Evolutionary conservation across 2,888 invertebrate species (phyloP), one percentile per base, ranked within the genome.

Genomic region (Cylindroiulus punctatus): DNA sequence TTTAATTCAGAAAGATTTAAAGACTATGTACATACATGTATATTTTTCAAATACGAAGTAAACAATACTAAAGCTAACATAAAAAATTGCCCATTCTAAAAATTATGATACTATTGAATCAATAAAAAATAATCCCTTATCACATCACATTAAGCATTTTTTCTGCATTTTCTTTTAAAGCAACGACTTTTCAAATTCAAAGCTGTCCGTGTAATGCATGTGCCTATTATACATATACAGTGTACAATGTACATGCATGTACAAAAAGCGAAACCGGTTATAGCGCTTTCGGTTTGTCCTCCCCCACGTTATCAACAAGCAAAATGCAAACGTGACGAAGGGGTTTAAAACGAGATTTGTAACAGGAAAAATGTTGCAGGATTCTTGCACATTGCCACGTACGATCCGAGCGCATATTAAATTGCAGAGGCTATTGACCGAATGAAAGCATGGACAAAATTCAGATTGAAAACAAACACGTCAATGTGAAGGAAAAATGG

Each of bases 351-450:
- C 76, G 14, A 76, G 76, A 76, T 76, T 76, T 76, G 76, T 76
- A 76, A 76, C 76, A 76, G 76, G 76, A 30, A 76, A 76, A 76
- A 30, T 76, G 76, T 22, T 76, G 26, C 3, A 5, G 14, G 76
- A 76, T 76, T 76, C 76, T 30, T 76, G 76, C 76, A 76, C 30
- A 76, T 76, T 26, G 76, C 14, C 76, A 26, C 26, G 44, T 44
- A 65, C 65, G n/a, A n/a, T n/a, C n/a, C n/a, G 65, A 22, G 26
- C 22, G 22, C 4, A 65, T 65, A 30, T 76, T 76, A 76, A 76
- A 76, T 76, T 30, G 30, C 12, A 30, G 76, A 76, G 76, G 76
- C 30, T 76, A 76, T 76, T 76, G 76, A 76, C 76, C 76, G 76
- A 76, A 76, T 30, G 76, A 30, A 76, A 76, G 57, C 57, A 65